Evolutionary conservation across 2,888 invertebrate species (phyloP).

Genomic region (Eupithecia centaureata): DNA sequence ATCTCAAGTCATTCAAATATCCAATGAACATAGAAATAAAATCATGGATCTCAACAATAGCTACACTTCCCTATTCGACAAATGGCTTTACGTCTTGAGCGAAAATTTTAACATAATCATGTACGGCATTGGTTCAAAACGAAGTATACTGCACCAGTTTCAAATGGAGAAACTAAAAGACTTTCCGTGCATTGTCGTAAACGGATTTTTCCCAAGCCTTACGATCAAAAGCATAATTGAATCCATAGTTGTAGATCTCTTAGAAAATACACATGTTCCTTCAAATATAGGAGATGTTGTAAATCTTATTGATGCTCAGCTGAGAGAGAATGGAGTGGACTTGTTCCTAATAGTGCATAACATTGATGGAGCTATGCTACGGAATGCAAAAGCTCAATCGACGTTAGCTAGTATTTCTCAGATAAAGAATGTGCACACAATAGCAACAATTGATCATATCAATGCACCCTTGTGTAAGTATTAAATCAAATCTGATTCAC

Average conservation of each 20-base stretch:
- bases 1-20: conserved; percentile 83
- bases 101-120: conserved; percentile 94
- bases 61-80: conserved; percentile 85
- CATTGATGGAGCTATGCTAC: conserved; percentile 93
- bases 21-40: conserved; percentile 84
- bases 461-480: conserved; percentile 94
- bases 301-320: conserved; percentile 86
- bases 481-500: background rate
- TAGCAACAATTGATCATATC: conserved; percentile 97
- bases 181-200: conserved; percentile 90
- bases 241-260: conserved; percentile 87
- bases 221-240: conserved; percentile 92
- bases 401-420: conserved; percentile 90
- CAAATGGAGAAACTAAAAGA: conserved; percentile 80
- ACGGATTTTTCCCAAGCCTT: conserved; percentile 96
- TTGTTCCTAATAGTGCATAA: conserved; percentile 94
- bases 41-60: conserved; percentile 83
- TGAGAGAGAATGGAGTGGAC: conserved; percentile 81
- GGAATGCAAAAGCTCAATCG: conserved; percentile 90
- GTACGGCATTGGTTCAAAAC: conserved; percentile 96
- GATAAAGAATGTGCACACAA: conserved; percentile 89
- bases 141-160: conserved; percentile 89
- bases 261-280: conserved; percentile 85
- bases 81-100: conserved; percentile 89
- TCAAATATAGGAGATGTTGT: conserved; percentile 87